phyloP scores from a whole-genome alignment of 1,140 invertebrate species.

The Drosophila setifemur region DNA sequence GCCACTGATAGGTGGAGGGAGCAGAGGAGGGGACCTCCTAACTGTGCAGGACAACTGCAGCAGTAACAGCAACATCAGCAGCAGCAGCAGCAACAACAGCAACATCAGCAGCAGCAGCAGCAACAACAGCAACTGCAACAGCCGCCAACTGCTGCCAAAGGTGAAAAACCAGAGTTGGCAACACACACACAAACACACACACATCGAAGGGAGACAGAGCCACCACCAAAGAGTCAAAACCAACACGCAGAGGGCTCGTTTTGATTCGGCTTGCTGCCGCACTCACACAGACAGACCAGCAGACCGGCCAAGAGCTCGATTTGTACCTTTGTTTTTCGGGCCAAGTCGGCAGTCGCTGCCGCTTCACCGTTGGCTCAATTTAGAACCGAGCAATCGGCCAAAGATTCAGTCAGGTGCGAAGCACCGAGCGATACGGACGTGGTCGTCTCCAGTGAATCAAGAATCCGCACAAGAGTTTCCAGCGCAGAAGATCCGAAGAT shows the following conservation, averaged over 20 bases:
- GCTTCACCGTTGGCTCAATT: constrained; percentile 80
- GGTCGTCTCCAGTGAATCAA: constrained; percentile 55
- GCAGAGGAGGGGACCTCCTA: constrained; percentile 32
- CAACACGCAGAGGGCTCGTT: constrained; percentile 56
- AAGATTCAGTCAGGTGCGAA: constrained; percentile 83
- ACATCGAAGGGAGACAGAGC: constrained; percentile 12
- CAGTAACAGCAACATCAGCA: no score
- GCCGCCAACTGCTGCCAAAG: constrained; percentile 78
- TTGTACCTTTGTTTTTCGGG: constrained; percentile 39
- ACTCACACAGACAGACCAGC: constrained; percentile 14
- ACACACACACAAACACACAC: constrained; percentile 34
- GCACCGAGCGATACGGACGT: constrained; percentile 82
- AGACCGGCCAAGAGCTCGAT: constrained; percentile 62
- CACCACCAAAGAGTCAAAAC: constrained; percentile 28
- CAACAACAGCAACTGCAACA: constrained; percentile 46
- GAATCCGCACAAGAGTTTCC: constrained; percentile 29
- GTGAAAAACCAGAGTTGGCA: constrained; percentile 79
- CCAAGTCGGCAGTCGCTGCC: constrained; percentile 48
- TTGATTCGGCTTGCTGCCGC: constrained; percentile 70
- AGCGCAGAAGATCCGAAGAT: constrained; percentile 15
- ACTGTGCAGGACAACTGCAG: constrained; percentile 76
- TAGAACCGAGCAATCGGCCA: constrained; percentile 71
- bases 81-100: constrained; percentile 22
- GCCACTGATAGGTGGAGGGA: constrained; percentile 38
- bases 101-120: constrained; percentile 11